A percentile compares a stretch with the other conserved stretches of the same genome.
These are phyloP conservation scores for Omphaloscelis lunosa DNA, from an alignment of 2,888 invertebrate species.

Conservation along the genomic window DNA sequence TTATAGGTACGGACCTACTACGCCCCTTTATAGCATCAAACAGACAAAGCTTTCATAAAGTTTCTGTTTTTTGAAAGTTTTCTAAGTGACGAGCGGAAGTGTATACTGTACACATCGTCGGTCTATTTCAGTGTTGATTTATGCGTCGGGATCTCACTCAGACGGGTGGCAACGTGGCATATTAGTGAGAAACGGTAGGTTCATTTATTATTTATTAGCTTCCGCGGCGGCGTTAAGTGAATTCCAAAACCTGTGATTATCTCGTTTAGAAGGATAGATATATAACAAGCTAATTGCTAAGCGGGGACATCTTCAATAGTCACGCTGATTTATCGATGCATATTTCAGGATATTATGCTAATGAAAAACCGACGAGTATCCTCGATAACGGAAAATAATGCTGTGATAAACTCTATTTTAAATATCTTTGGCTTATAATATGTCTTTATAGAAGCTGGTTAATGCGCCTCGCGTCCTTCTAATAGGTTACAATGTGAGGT, in stretches of 20 bases:
- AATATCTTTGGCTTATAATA: constrained; percentile 32
- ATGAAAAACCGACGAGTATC: constrained; percentile 1
- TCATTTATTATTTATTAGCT: constrained; percentile 82
- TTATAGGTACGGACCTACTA: constrained; percentile 48
- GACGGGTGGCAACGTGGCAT: constrained; percentile 83
- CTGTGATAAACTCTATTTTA: constrained; percentile 15
- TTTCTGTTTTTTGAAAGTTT: constrained; percentile 79
- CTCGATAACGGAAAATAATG: constrained; percentile 4
- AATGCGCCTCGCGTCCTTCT: constrained; percentile 76
- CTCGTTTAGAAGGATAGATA: constrained; percentile 62
- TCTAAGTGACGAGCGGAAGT: constrained; percentile 85
- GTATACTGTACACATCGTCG: constrained; percentile 74
- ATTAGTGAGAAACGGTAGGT: constrained; percentile 83
- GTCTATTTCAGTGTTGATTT: constrained; percentile 89
- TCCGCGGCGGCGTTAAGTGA: constrained; percentile 72
- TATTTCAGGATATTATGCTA: constrained; percentile 16
- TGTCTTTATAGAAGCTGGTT: constrained; percentile 68
- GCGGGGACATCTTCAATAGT: constrained; percentile 48
- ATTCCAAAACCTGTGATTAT: constrained; percentile 72
- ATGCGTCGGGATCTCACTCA: constrained; percentile 79
- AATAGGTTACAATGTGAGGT: constrained; percentile 79
- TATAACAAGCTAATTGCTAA: constrained; percentile 58
- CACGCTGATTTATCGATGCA: constrained; percentile 26
- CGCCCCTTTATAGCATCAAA: constrained; percentile 71
- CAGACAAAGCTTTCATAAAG: constrained; percentile 76